Conservation (phyloP, 2,888 invertebrate genomes). For the Epistrophella euchroma region DNA sequence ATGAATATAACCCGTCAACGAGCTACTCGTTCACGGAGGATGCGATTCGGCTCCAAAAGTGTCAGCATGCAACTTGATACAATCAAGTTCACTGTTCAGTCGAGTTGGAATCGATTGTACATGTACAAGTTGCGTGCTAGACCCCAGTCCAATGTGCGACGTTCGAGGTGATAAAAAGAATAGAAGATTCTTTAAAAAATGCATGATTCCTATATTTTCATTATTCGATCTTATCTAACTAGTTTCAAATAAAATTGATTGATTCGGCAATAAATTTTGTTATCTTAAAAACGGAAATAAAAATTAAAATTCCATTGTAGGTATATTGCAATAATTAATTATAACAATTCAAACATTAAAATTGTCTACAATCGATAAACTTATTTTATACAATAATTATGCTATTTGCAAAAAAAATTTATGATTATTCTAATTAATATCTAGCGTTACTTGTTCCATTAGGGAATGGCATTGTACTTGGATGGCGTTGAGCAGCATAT, state of each 20-base stretch:
- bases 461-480: conserved; percentile 35
- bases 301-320: conserved; percentile 4
- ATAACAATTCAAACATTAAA: conserved; percentile 22
- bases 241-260: not conserved
- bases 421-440: conserved; percentile 19
- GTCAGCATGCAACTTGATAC: too few species aligned
- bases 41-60: too few species aligned
- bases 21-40: too few species aligned
- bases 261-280: conserved; percentile 5
- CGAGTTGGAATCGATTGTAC: too few species aligned
- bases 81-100: too few species aligned
- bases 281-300: conserved; percentile 19
- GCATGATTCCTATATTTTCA: not conserved
- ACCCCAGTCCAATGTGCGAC: too few species aligned
- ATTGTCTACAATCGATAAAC: not conserved
- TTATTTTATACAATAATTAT: conserved; percentile 3
- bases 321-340: conserved; percentile 22
- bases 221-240: conserved; percentile 1
- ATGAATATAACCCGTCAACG: too few species aligned
- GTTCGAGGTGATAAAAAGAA: not conserved
- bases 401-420: conserved; percentile 41
- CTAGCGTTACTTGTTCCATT: not conserved
- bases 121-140: too few species aligned
- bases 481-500: conserved; percentile 76
- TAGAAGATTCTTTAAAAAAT: not conserved